These are phyloP conservation scores for Luffia ferchaultella DNA, from an alignment of 2,888 invertebrate genomes.

Conservation along the genomic window DNA sequence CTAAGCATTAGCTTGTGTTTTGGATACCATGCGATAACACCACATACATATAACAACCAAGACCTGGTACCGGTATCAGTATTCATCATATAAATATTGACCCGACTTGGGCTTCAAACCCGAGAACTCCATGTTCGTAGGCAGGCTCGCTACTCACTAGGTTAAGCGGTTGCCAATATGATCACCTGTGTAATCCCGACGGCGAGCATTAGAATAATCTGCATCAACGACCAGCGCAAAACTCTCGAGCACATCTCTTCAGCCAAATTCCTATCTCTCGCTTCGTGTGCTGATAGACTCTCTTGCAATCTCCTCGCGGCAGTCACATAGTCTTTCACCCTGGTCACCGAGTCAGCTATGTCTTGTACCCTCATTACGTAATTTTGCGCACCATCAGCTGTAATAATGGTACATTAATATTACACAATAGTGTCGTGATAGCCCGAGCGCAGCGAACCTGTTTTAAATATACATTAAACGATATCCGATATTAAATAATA, in stretches of 20 bases:
- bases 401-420: neutral
- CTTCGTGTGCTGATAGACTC: conserved; percentile 67
- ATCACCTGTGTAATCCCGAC: conserved; percentile 41
- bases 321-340: conserved; percentile 68
- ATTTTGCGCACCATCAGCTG: conserved; percentile 39
- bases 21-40: no score
- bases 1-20: no score
- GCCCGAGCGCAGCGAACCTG: no score
- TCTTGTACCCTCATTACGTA: conserved; percentile 63
- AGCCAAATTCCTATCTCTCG: conserved; percentile 81
- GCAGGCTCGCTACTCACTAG: no score
- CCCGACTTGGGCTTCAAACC: no score
- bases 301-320: conserved; percentile 74
- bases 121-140: no score
- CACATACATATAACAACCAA: no score
- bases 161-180: no score
- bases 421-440: neutral
- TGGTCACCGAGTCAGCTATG: conserved; percentile 70
- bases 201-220: conserved; percentile 36
- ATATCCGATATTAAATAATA: no score
- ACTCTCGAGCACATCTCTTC: conserved; percentile 74
- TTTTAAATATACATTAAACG: no score
- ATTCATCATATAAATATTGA: no score
- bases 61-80: no score
- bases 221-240: conserved; percentile 37